Evolutionary conservation across 2,113 vertebrate genomes (phyloP).

Genomic region (Megaceryle maxima): DNA sequence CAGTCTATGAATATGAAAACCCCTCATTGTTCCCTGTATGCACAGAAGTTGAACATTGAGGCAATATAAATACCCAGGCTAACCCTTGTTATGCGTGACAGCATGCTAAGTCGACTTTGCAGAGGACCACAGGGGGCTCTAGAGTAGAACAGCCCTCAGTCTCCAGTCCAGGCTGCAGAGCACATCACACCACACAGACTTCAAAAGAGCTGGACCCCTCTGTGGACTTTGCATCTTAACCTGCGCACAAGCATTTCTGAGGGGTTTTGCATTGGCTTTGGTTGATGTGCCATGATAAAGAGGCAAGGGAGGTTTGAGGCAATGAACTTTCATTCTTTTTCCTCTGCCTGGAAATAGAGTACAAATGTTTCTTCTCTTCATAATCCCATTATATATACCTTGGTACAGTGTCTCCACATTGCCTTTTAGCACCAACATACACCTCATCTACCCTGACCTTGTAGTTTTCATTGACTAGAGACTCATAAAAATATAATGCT

Average conservation of each 20-base stretch:
- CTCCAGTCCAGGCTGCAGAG: not conserved
- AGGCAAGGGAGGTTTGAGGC: not conserved
- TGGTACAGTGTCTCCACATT: not conserved
- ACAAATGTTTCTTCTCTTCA: not conserved
- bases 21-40: not conserved
- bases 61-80: not conserved
- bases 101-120: not conserved
- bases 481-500: not conserved
- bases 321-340: not conserved
- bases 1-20: not conserved
- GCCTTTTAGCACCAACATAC: rapidly evolving
- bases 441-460: not conserved
- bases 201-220: rapidly evolving
- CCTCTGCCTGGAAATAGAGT: not conserved
- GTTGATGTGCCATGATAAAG: not conserved
- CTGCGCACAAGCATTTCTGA: not conserved
- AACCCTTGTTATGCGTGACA: not conserved
- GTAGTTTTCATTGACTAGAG: not conserved
- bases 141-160: not conserved
- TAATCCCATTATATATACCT: no score
- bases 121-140: rapidly evolving
- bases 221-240: not conserved
- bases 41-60: not conserved
- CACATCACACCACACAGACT: rapidly evolving
- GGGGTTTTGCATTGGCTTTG: not conserved